These are phyloP conservation scores for Cavia aperea DNA, from an alignment of 2,113 vertebrate genomes.

Conservation along the genomic window DNA sequence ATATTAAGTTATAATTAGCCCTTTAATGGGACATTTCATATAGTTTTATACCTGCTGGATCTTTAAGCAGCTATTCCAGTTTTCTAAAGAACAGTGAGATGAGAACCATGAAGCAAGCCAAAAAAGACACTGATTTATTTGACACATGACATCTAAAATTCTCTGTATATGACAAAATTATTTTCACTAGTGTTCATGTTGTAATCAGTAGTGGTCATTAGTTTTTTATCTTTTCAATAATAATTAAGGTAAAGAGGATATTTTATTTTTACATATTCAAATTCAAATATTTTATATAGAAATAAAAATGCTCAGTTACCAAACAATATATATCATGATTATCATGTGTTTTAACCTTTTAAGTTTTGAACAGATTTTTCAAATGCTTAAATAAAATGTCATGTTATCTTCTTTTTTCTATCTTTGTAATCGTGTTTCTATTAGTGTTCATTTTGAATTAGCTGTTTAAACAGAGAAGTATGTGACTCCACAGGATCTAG, in stretches of 20 bases:
- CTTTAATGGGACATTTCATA: too few species aligned
- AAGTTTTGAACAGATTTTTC: not conserved
- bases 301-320: not conserved
- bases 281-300: not conserved
- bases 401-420: not conserved
- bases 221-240: not conserved
- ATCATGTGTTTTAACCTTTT: not conserved
- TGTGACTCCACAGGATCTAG: not conserved
- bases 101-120: not conserved
- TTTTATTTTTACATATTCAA: conserved; percentile 1
- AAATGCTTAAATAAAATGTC: not conserved
- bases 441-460: not conserved
- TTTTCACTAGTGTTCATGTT: not conserved
- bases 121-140: not conserved
- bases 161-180: not conserved
- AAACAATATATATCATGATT: not conserved
- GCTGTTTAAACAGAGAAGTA: not conserved
- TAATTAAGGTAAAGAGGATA: not conserved
- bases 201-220: not conserved
- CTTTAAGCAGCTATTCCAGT: not conserved
- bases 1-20: not conserved
- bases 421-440: not conserved
- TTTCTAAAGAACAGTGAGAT: not conserved
- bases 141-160: not conserved
- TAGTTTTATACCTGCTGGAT: not conserved